phyloP scores from a whole-genome alignment of 2,113 vertebrate species.

The Anser cygnoides region DNA sequence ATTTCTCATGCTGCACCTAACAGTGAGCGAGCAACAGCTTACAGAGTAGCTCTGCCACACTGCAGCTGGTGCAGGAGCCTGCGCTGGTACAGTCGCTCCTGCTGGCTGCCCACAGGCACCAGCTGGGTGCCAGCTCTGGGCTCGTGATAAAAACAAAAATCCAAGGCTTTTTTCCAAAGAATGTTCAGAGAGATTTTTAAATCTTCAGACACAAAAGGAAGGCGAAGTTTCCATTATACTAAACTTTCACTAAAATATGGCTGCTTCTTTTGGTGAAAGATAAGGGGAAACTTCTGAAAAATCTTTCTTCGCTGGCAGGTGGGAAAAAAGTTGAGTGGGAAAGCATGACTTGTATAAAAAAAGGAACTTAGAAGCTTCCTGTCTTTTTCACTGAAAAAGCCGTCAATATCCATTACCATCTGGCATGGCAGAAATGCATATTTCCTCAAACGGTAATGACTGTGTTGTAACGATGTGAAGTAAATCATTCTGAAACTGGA shows the following conservation, averaged over 20 bases:
- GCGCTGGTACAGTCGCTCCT: rapidly evolving
- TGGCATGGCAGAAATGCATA: not conserved
- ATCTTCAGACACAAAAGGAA: not conserved
- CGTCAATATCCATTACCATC: not conserved
- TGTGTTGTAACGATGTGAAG: not conserved
- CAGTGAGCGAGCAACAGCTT: not conserved
- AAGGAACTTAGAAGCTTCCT: not conserved
- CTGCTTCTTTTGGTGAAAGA: not conserved
- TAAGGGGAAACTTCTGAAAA: not conserved
- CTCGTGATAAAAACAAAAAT: not conserved
- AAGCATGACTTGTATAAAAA: not conserved
- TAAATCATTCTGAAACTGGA: not conserved
- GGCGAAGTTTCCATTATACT: not conserved
- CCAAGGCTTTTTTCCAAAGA: not conserved
- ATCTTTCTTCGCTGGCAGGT: not conserved
- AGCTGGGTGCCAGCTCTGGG: not conserved
- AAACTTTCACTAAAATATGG: not conserved
- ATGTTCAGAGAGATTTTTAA: not conserved
- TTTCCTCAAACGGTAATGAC: not conserved
- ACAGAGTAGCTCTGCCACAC: not conserved
- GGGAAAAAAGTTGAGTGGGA: not conserved
- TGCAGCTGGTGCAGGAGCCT: not conserved
- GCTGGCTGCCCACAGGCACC: not conserved
- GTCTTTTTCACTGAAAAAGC: not conserved
- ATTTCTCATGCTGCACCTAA: not conserved